Conservation (phyloP, 2,113 vertebrate species). For the Rhombomys opimus region DNA sequence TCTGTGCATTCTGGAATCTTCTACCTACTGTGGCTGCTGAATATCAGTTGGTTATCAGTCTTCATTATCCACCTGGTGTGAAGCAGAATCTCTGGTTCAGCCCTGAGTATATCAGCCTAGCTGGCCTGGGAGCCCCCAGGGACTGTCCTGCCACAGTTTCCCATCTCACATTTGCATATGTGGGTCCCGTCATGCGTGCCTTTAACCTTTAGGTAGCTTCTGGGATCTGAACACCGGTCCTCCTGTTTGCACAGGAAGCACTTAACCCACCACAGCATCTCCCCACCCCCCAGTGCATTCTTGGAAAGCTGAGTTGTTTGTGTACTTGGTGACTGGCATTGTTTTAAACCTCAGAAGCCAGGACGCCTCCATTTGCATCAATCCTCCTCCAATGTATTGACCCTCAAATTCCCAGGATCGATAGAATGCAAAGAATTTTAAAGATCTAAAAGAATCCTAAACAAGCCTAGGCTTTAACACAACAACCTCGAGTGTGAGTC, state of each 20-base stretch:
- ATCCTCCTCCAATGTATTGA: background rate
- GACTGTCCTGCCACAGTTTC: background rate
- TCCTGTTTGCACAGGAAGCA: background rate
- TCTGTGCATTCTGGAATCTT: conserved; percentile 21
- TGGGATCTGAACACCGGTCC: background rate
- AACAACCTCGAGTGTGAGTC: background rate
- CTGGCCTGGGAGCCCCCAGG: background rate
- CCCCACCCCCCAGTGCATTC: background rate
- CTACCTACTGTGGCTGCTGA: background rate
- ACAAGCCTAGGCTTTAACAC: conserved; percentile 1
- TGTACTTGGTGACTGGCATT: background rate
- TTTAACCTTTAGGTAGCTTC: background rate
- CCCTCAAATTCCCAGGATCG: background rate
- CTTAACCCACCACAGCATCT: background rate
- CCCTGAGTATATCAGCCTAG: background rate
- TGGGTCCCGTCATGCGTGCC: background rate
- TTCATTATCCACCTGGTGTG: background rate
- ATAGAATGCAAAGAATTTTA: background rate
- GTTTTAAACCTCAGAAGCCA: background rate
- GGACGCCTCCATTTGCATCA: background rate
- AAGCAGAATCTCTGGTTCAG: background rate
- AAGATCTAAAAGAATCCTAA: conserved; percentile 21
- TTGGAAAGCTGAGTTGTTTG: background rate
- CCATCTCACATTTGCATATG: background rate
- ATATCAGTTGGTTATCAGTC: background rate